Conservation (phyloP, 2,797 vertebrate genomes). For the Masticophis lateralis region DNA sequence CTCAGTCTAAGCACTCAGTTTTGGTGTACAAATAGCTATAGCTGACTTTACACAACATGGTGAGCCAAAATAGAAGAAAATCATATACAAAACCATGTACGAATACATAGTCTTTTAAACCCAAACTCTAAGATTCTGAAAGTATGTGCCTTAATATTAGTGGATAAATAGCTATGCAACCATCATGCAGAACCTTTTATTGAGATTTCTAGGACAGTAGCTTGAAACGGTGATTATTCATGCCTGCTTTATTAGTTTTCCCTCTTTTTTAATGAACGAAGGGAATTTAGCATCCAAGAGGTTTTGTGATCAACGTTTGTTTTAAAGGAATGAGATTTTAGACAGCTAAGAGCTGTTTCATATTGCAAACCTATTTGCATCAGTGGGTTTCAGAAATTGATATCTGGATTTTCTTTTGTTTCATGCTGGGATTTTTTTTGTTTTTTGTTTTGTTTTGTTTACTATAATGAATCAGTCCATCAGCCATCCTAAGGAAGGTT, state of each 20-base stretch:
- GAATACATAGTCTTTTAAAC: neutral
- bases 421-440: conserved; percentile 2
- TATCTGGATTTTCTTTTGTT: conserved; percentile 24
- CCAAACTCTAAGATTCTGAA: neutral
- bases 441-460: conserved; percentile 25
- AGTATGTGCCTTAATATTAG: neutral
- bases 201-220: neutral
- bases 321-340: conserved; percentile 2
- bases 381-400: conserved; percentile 13
- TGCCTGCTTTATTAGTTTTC: neutral
- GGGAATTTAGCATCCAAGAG: conserved; percentile 11
- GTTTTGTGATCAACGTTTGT: neutral
- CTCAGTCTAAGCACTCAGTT: neutral
- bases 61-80: neutral
- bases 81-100: neutral
- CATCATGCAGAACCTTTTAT: conserved; percentile 1
- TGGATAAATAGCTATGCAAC: neutral
- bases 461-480: conserved; percentile 54
- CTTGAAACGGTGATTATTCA: neutral
- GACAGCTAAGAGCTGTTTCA: neutral
- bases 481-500: conserved; percentile 48
- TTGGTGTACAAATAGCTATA: neutral
- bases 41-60: neutral
- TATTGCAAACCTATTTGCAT: conserved; percentile 1
- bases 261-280: neutral